Evolutionary conservation across 2,797 vertebrate genomes (phyloP), one percentile per base, ranked within the genome.

Genomic region (Choloepus didactylus): DNA sequence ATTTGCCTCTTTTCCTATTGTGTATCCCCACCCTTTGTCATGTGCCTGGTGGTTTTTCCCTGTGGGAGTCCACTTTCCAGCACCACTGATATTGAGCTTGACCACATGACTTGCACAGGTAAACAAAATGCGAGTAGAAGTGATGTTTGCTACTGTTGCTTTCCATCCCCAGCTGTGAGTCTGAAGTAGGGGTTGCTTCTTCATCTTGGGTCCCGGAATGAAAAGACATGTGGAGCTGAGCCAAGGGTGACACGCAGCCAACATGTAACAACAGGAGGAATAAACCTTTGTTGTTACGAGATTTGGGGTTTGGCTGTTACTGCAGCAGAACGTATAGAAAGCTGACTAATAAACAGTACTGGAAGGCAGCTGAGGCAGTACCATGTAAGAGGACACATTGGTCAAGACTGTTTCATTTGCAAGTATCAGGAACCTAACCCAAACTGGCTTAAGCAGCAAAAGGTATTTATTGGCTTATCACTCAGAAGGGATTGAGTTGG

Each of bases 321-420:
- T 29, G 44, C 35, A 69, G 79, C 79, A 95, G 66, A 93, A 89
- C 66, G 46, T 72, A 69, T 62, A 85, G 38, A 90, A 76, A 88
- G 91, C 49, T 90, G 96, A 77, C 85, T 59, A 29, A n/a, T 19
- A 76, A 2, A 6, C 73, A 80, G 54, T 35, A 41, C 21, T 41
- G 3, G 29, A 60, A 11, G 38, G 64, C 54, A 49, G 5, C 2
- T 70, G 59, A 70, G 38, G 49, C 8, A 76, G 35, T 3, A 46
- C 27, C 21, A 35, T 2, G 16, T 2, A 49, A 25, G 31, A 93
- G 59, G 27, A 85, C 14, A 0, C 16, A n/a, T 35, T 12, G 6
- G 18, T 41, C 12, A 75, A 56, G 10, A 51, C 16, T 76, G 64
- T 87, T n/a, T 75, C 35, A 76, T 49, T 70, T 89, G 49, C 19